Conservation (phyloP, 2,113 vertebrate species). For the Hydrolagus affinis region DNA sequence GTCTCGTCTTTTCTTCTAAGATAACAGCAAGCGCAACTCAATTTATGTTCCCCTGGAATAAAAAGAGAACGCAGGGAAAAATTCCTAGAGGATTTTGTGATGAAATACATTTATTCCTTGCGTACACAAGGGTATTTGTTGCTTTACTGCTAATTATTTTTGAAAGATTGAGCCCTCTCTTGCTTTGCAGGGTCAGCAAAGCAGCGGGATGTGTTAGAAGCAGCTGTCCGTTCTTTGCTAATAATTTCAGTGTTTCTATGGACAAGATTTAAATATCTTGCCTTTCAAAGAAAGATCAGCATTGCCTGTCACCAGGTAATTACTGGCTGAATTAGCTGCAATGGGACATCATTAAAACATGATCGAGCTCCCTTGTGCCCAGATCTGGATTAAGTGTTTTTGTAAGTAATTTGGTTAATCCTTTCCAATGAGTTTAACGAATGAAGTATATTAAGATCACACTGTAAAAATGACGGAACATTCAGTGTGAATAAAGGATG, state of each 20-base stretch:
- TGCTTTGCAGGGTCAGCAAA: constrained; percentile 9
- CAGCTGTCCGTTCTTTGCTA: constrained; percentile 17
- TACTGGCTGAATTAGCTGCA: neutral
- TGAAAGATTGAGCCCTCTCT: neutral
- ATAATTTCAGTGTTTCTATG: neutral
- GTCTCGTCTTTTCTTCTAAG: neutral
- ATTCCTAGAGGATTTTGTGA: neutral
- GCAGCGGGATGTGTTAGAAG: constrained; percentile 9
- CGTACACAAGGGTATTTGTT: constrained; percentile 1
- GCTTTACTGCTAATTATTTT: constrained; percentile 29
- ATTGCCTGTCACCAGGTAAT: neutral
- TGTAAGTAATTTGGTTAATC: neutral
- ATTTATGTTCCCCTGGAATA: neutral
- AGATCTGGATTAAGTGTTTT: neutral
- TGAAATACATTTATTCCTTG: constrained; percentile 12
- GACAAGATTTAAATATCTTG: neutral
- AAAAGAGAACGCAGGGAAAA: neutral
- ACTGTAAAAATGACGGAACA: too few species aligned
- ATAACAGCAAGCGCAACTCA: constrained; percentile 4
- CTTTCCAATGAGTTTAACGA: neutral
- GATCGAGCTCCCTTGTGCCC: neutral
- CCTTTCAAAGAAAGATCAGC: constrained; percentile 12
- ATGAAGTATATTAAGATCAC: too few species aligned
- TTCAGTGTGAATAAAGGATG: too few species aligned
- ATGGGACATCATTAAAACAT: neutral